Base-by-base conservation (phyloP, 2,888 invertebrate genomes). In the Pollenia labialis region DNA sequence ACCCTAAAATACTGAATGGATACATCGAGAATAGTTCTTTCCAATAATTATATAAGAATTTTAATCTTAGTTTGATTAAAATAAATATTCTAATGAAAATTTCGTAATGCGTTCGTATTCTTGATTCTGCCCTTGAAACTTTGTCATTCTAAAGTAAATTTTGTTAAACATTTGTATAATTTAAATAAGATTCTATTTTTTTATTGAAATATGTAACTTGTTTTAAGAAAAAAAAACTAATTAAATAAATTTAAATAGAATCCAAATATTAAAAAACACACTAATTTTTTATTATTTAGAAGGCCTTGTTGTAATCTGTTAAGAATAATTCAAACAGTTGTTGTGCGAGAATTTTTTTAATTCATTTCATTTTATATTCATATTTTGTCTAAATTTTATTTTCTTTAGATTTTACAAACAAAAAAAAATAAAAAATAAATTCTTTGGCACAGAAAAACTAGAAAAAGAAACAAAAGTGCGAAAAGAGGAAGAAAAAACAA, bases 231-330 rank as follows among this genome's bases (percentile, higher is more conserved):
- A 68, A 32, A 68, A 32, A 66, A 16, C n/a, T 12, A 46, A 56
- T 66, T 40, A 42, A 69, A 69, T 18, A 60, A 9, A 69, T 69
- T 71, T 80, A 44, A 62, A 58, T 52, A 50, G 48, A 52, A 52
- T 50, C 23, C 40, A 54, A n/a, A 6, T 18, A 10, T 4, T 9
- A 69, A n/a, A 32, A 64, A 52, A 60, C n/a, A 23, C 12, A 52
- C 4, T 16, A 23, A 32, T 7, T 75, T 50, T 50, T 62, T 60
- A 76, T 44, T 46, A 32, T 12, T 32, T 56, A 32, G 3, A 54
- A n/a, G 69, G 42, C 68, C 79, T 58, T 79, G 69, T 79, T 69
- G 58, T 69, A 69, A 79, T 58, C 69, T 79, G 42, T 18, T 40
- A 8, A 68, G 58, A 69, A 60, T 58, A 42, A 50, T 40, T 11